Evolutionary conservation across 2,797 vertebrate species (phyloP).

Genomic region (Tapera naevia): DNA sequence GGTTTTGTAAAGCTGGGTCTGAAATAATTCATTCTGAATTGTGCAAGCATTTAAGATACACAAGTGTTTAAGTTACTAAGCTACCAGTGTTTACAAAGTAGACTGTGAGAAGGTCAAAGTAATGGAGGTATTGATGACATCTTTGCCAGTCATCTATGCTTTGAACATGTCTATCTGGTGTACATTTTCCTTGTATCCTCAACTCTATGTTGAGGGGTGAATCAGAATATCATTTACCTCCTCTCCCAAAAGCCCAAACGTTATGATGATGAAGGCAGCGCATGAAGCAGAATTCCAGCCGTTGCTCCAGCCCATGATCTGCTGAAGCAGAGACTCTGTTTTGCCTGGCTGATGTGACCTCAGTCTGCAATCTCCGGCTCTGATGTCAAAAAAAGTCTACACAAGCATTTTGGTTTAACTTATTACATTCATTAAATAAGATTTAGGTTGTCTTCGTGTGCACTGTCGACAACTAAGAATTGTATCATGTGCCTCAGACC

Average conservation of each 20-base stretch:
- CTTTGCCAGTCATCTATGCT: neutral
- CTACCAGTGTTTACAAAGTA: neutral
- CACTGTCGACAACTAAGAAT: slow-evolving; percentile 78
- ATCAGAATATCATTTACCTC: neutral
- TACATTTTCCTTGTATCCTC: neutral
- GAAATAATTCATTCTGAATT: neutral
- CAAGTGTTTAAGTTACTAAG: neutral
- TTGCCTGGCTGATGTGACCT: slow-evolving; percentile 60
- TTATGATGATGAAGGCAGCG: neutral
- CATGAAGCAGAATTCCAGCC: neutral
- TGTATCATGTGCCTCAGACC: slow-evolving; percentile 55
- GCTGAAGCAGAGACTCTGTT: slow-evolving; percentile 68
- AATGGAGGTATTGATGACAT: neutral
- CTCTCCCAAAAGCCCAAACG: neutral
- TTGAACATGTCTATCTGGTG: neutral
- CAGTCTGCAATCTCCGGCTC: slow-evolving; percentile 50
- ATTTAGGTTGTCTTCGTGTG: slow-evolving; percentile 73
- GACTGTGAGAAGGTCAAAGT: neutral
- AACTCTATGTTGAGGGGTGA: neutral
- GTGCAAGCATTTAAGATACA: neutral
- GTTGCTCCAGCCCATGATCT: slow-evolving; percentile 52
- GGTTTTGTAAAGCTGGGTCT: neutral
- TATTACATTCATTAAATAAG: slow-evolving; percentile 66
- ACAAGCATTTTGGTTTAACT: slow-evolving; percentile 58
- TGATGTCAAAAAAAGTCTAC: slow-evolving; percentile 64